Evolutionary conservation across 2,797 vertebrate species (phyloP).

Genomic region (Acropternis orthonyx): DNA sequence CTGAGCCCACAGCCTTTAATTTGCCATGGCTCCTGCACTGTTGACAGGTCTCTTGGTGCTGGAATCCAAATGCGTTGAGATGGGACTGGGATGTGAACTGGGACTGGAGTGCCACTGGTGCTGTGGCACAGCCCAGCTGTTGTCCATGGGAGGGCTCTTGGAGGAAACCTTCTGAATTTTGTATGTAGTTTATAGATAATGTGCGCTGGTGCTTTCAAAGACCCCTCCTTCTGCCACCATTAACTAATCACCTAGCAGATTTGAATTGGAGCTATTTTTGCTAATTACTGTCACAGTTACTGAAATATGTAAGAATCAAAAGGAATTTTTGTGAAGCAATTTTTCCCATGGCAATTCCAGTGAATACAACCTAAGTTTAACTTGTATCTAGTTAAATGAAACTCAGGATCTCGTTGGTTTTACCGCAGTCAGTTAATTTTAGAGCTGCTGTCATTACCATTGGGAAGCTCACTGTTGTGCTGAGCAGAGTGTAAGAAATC

Average conservation of each 20-base stretch:
- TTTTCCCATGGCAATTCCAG: accelerated
- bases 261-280: neutral
- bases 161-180: neutral
- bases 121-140: accelerated
- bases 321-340: neutral
- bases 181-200: neutral
- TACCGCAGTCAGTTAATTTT: neutral
- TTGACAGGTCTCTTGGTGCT: neutral
- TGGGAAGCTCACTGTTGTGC: neutral
- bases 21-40: neutral
- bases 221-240: neutral
- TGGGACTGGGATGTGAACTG: neutral
- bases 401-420: neutral
- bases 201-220: neutral
- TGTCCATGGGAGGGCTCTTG: accelerated
- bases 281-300: neutral
- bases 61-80: accelerated
- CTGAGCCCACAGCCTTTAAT: neutral
- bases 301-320: neutral
- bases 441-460: neutral
- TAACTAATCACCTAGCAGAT: neutral
- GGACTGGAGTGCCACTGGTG: neutral
- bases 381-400: neutral
- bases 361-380: neutral
- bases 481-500: neutral